Evolutionary conservation across 2,113 vertebrate species (phyloP).

Genomic region (Lepidothrix coronata): DNA sequence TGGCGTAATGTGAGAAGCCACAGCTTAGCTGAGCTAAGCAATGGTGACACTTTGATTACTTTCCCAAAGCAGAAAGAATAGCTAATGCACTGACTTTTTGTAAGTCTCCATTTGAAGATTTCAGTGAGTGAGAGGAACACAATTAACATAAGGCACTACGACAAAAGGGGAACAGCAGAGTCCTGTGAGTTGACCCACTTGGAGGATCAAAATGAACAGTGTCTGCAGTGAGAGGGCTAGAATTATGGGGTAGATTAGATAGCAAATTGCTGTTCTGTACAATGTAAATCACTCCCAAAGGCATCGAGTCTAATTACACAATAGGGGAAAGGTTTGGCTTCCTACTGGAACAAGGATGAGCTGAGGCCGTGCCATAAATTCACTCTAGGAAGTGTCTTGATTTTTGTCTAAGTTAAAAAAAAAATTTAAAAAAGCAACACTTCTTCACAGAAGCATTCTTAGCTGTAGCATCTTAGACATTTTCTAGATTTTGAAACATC

Average conservation of each 20-base stretch:
- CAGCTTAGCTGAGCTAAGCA: slow-evolving; percentile 3
- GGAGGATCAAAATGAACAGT: slow-evolving; percentile 66
- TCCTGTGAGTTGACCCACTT: slow-evolving; percentile 67
- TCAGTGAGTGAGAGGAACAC: slow-evolving; percentile 58
- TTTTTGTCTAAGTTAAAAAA: slow-evolving; percentile 1
- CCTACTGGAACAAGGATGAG: slow-evolving; percentile 31
- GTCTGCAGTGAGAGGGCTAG: slow-evolving; percentile 65
- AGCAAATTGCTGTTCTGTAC: slow-evolving; percentile 68
- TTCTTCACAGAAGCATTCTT: neutral
- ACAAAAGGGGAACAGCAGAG: slow-evolving; percentile 63
- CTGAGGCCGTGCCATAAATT: slow-evolving; percentile 57
- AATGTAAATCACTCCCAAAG: slow-evolving; percentile 55
- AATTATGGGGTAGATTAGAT: slow-evolving; percentile 73
- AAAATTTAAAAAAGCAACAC: neutral
- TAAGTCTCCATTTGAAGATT: slow-evolving; percentile 68
- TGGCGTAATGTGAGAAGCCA: neutral
- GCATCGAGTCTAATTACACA: slow-evolving; percentile 63
- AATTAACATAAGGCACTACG: slow-evolving; percentile 65
- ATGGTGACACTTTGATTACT: slow-evolving; percentile 33
- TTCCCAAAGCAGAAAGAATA: slow-evolving; percentile 55
- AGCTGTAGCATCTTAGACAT: slow-evolving; percentile 8
- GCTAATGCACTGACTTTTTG: slow-evolving; percentile 65
- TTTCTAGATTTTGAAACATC: neutral
- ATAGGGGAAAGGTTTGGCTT: slow-evolving; percentile 65
- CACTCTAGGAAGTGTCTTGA: slow-evolving; percentile 23